Evolutionary conservation across 1,140 invertebrate genomes (phyloP).

Genomic region (Procambarus clarkii): DNA sequence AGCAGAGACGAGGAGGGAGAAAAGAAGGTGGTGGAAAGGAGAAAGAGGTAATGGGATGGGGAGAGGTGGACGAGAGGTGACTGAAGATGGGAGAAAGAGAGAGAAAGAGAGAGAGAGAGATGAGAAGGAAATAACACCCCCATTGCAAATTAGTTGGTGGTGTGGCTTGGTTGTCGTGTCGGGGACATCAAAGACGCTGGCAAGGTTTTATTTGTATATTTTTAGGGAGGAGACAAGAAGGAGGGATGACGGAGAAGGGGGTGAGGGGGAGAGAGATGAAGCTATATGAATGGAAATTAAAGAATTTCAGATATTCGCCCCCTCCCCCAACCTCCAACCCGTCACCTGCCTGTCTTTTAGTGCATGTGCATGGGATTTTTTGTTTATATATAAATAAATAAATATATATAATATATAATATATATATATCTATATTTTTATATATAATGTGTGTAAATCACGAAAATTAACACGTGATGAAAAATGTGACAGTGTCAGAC

Average conservation of each 20-base stretch:
- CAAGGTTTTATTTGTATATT: background rate
- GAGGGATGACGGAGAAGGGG: too few relatives aligned
- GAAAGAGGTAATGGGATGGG: background rate
- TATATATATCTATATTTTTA: too few relatives aligned
- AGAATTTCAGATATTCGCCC: background rate
- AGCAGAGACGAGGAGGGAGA: constrained; percentile 8
- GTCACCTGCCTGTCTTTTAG: background rate
- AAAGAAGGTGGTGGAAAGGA: background rate
- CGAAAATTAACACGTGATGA: too few relatives aligned
- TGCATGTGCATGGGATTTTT: background rate
- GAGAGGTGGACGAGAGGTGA: too few relatives aligned
- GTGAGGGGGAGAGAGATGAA: background rate
- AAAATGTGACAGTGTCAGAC: too few relatives aligned
- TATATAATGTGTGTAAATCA: too few relatives aligned
- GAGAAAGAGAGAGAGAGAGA: background rate
- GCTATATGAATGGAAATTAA: constrained; percentile 9
- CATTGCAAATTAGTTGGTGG: constrained; percentile 32
- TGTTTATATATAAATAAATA: background rate
- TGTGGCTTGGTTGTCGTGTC: constrained; percentile 15
- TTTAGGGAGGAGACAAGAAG: too few relatives aligned
- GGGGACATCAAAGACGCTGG: background rate
- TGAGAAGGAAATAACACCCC: background rate
- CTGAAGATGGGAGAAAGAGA: background rate
- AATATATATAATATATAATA: background rate
- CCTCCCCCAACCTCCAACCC: too few relatives aligned